Conservation (phyloP, 2,113 vertebrate species). For the Silurus glanis region DNA sequence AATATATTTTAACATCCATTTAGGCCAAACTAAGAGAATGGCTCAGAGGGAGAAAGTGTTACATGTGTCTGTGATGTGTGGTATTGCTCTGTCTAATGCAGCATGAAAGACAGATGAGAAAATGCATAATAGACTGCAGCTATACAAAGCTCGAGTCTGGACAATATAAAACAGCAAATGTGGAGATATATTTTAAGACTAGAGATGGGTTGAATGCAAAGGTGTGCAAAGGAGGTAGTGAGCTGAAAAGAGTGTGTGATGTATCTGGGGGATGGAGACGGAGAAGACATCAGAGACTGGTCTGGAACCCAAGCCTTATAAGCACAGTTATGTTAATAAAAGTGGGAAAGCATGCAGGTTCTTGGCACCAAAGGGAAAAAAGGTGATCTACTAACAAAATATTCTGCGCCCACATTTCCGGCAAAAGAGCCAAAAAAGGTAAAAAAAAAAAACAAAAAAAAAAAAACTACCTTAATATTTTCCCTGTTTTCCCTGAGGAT, state of each 20-base stretch:
- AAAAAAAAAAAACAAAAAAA: neutral
- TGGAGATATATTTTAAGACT: conserved; percentile 35
- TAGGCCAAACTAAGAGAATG: conserved; percentile 24
- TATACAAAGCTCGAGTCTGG: conserved; percentile 34
- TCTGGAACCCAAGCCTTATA: neutral
- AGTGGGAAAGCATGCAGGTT: neutral
- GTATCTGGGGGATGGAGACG: neutral
- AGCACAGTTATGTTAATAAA: conserved; percentile 1
- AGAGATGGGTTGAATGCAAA: conserved; percentile 4
- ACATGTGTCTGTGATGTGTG: conserved; percentile 39
- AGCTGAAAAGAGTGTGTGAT: neutral
- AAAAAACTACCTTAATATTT: neutral
- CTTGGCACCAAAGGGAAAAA: neutral
- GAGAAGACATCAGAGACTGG: conserved; percentile 1
- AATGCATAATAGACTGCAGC: conserved; percentile 43
- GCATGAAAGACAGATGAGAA: conserved; percentile 49
- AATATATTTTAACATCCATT: conserved; percentile 15
- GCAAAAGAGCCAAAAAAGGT: neutral
- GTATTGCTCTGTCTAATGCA: conserved; percentile 49
- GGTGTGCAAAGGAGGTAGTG: conserved; percentile 28
- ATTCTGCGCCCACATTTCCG: neutral
- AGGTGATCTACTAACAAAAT: neutral
- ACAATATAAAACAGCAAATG: conserved; percentile 30
- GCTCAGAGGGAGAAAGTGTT: conserved; percentile 4
- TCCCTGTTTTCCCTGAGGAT: neutral